These are phyloP conservation scores for Siniperca scherzeri DNA, from an alignment of 2,797 vertebrate species.

Conservation along the genomic window DNA sequence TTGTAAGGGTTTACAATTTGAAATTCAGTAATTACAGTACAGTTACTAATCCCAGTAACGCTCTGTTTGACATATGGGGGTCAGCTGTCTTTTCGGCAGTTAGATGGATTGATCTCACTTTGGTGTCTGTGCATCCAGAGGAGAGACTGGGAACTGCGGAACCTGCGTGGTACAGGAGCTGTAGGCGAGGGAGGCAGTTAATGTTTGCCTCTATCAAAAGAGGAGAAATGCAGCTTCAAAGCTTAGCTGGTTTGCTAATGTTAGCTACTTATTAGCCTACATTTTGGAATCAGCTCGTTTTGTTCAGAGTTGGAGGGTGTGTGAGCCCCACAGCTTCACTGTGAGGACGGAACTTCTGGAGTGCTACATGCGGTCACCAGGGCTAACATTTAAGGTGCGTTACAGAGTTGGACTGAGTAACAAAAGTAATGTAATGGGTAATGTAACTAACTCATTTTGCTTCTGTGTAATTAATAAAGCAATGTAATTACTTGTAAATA, in stretches of 20 bases:
- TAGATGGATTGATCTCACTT: background rate
- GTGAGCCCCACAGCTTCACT: background rate
- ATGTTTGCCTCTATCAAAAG: background rate
- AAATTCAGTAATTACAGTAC: too few relatives aligned
- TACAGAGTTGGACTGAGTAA: background rate
- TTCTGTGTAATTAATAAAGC: background rate
- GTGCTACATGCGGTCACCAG: background rate
- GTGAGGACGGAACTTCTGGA: background rate
- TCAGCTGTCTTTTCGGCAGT: background rate
- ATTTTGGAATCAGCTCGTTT: background rate
- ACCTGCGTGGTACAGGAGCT: background rate
- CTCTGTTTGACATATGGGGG: background rate
- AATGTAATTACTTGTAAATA: background rate
- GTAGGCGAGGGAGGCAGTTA: background rate
- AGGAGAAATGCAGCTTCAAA: slow-evolving; percentile 10
- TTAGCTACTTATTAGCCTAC: background rate
- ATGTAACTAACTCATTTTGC: background rate
- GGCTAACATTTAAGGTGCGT: background rate
- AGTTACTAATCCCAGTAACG: too few relatives aligned
- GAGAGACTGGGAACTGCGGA: background rate
- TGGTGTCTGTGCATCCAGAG: background rate
- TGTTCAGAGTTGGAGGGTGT: background rate
- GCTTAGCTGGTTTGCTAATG: background rate
- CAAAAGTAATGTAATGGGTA: background rate
- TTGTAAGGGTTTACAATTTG: too few relatives aligned